Evolutionary conservation across 2,797 vertebrate genomes (phyloP), one percentile per base, ranked within the genome.

Genomic region (Pyrrhura leucotis): DNA sequence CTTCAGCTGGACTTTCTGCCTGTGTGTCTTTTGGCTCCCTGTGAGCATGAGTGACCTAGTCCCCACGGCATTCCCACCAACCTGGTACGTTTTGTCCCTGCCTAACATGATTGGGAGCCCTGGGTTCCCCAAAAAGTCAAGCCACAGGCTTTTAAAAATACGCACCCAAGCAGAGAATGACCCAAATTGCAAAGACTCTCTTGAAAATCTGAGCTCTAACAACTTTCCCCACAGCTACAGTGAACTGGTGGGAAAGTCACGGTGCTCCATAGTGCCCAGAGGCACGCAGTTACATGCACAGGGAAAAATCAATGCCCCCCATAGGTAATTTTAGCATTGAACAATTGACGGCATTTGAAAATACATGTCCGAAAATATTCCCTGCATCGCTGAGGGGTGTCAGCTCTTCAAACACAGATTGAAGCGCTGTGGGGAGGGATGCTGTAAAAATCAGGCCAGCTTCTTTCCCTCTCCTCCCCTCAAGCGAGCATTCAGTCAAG

Each of bases 31-130:
- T 42, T 0, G 1, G 12, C 40, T 92, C 8, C n/a, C 33, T 54
- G 40, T n/a, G 12, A 88, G 20, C 44, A 40, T 0, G 1, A 37
- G 35, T 14, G 53, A 53, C 58, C 40, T 18, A 11, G 10, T 62
- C 40, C 21, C 35, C 14, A 0, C 1, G 2, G 39, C 4, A 2
- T 33, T 74, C 72, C 68, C 42, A 33, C 9, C 1, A 1, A 50
- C 23, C 28, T 8, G 16, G 16, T 28, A 20, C 3, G 1, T 63
- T 59, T 76, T 84, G n/a, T 37, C 22, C 29, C n/a, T 5, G 8
- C 22, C 5, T 61, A 35, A 45, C 53, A 40, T 21, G 58, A 88
- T 12, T 53, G n/a, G 56, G 45, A 80, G 40, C 69, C 85, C 61
- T 72, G 88, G 22, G 12, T 17, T 51, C n/a, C 51, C 68, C 58